These are phyloP conservation scores for Drosophila imparisetae DNA, from an alignment of 2,888 invertebrate genomes.

Conservation along the genomic window DNA sequence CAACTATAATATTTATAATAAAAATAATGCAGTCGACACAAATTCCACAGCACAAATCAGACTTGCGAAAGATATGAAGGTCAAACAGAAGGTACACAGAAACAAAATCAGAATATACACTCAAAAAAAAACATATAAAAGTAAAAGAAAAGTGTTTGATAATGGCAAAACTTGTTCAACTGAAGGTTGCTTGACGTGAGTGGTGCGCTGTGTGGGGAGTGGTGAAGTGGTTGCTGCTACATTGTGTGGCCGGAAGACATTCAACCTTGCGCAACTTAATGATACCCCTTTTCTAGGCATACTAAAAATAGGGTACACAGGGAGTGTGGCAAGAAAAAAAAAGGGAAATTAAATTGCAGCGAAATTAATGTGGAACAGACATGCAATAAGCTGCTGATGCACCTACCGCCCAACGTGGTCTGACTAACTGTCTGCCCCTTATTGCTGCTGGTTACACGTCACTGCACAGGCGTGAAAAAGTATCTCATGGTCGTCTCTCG, in stretches of 20 bases:
- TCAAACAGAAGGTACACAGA: neutral
- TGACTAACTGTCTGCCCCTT: neutral
- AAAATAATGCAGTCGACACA: neutral
- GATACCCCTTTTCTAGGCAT: neutral
- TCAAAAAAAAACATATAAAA: neutral
- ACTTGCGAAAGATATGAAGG: neutral
- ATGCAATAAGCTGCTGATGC: conserved; percentile 47
- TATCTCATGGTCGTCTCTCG: conserved; percentile 26
- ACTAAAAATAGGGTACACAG: neutral
- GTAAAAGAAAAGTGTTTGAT: neutral
- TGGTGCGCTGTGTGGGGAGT: neutral
- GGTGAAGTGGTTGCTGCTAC: neutral
- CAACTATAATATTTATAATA: neutral
- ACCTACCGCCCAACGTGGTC: neutral
- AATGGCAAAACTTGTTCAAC: neutral
- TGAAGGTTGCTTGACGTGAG: neutral
- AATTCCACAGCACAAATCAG: neutral
- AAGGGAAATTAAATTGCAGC: conserved; percentile 42
- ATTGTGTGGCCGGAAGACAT: neutral
- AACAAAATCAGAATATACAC: neutral
- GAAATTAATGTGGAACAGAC: conserved; percentile 59
- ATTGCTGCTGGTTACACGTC: conserved; percentile 31
- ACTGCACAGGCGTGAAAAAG: conserved; percentile 63
- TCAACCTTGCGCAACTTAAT: neutral
- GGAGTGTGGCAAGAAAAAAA: neutral